Evolutionary conservation across 2,113 vertebrate genomes (phyloP), one percentile per base, ranked within the genome.

Genomic region (Mola mola): DNA sequence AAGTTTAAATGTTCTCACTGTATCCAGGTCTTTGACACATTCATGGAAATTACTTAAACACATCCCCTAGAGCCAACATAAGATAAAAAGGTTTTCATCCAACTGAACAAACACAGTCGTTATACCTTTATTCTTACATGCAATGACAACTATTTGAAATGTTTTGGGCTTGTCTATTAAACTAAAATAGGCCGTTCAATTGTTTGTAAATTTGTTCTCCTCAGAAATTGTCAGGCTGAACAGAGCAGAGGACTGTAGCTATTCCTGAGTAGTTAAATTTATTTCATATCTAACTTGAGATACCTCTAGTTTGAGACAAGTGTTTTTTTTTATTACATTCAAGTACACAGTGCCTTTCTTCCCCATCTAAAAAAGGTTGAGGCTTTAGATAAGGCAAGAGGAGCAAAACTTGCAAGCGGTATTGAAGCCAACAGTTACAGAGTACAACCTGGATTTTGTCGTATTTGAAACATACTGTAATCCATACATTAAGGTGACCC

Each of bases 291-390:
- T 75, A 84, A 85, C 71, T 75, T 81, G 66, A 84, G 78, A 76
- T 74, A 77, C 64, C 69, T 86, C 78, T 77, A 86, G 78, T 83
- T 85, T 83, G 79, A 88, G 73, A 84, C 65, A 66, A 66, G 75
- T 84, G 76, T 78, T n/a, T n/a, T n/a, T n/a, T n/a, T n/a, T n/a
- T 83, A 85, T 90, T 81, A 90, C 87, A 90, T 89, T 90, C 74
- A 87, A 85, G 82, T 86, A 87, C 83, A 90, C 67, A 55, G 63
- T 65, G 78, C 81, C 82, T 85, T 63, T 66, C 42, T 52, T 77
- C 67, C 78, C 42, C 61, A 70, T 73, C 76, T 79, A 79, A 76
- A 79, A 76, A 74, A 76, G 74, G 79, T 28, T 38, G 80, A 75
- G 82, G 82, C 60, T 68, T 70, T 69, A 61, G 57, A 81, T 84